Evolutionary conservation across 1,140 invertebrate species (phyloP).

Genomic region (Eupristina koningsbergeri): DNA sequence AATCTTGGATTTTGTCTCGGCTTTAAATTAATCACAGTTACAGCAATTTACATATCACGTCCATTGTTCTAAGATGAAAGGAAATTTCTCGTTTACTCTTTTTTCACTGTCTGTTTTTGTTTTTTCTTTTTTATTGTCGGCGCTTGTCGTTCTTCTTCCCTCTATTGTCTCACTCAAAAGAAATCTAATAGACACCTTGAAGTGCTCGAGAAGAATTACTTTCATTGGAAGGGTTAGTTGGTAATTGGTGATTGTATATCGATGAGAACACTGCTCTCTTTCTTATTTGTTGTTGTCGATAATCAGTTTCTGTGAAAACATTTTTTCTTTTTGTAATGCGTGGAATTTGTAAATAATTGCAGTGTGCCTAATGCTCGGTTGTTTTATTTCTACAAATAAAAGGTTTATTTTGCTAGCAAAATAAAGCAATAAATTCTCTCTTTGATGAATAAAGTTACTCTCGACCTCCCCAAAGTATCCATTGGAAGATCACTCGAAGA

Average conservation of each 20-base stretch:
- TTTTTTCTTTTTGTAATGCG: neutral
- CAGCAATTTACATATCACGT: slow-evolving; percentile 63
- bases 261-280: neutral
- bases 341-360: neutral
- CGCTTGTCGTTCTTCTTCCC: slow-evolving; percentile 12
- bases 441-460: neutral
- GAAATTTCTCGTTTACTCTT: neutral
- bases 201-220: slow-evolving; percentile 40
- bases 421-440: too few species aligned
- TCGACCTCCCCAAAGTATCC: slow-evolving; percentile 25
- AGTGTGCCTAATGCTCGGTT: too few species aligned
- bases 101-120: neutral
- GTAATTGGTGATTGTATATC: slow-evolving; percentile 47
- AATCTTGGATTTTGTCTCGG: slow-evolving; percentile 17
- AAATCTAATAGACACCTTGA: slow-evolving; percentile 52
- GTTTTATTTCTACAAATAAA: too few species aligned
- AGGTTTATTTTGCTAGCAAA: too few species aligned
- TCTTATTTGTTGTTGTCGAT: neutral
- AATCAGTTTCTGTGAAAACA: slow-evolving; percentile 39
- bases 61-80: slow-evolving; percentile 49
- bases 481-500: slow-evolving; percentile 13
- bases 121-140: neutral
- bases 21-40: slow-evolving; percentile 62
- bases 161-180: slow-evolving; percentile 23
- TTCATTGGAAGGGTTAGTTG: slow-evolving; percentile 1